Base-by-base conservation (phyloP, 2,797 vertebrate species). In the Sphaeramia orbicularis region DNA sequence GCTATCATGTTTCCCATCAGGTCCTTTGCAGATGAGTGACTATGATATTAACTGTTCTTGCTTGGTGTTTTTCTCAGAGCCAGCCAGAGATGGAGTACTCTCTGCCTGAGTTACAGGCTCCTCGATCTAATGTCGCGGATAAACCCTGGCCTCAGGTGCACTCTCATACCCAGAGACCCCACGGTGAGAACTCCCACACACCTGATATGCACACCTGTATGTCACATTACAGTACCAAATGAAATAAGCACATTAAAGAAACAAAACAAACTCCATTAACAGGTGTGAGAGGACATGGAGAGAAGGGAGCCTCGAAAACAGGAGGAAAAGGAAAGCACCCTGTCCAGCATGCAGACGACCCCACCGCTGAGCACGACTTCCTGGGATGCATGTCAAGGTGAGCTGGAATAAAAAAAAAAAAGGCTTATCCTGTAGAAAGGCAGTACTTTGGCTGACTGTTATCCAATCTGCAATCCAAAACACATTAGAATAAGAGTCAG, bases 311-410 rank as follows among this genome's bases (percentile, higher is more conserved):
- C 0, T 51, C 90, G 77, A 62, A 53, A 55, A 57, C 85, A 57
- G 86, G 92, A 92, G 87, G 83, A 60, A 93, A 93, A 81, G 92
- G 92, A 41, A 96, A 94, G 85, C 92, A 92, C 49, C 85, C 91
- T 21, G 74, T 14, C 8, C 93, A 92, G 52, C 91, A 92, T 56
- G 13, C 89, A 1, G 96, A 95, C 0, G 90, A 93, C 5, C 84
- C 93, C 3, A 82, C 89, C 1, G 89, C 93, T 0, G 96, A 98
- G 78, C 97, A 96, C 0, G 97, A 99, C 90, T 97, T 99, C 90
- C 95, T 99, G 0, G 96, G 96, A 68, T 99, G 98, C 93, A 97
- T 99, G 97, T 96, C 98, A 60, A 96, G 96, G 97, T 99, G 84
- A 84, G 93, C 66, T 18, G 16, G 9, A n/a, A n/a, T n/a, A n/a